A percentile compares a stretch with the other conserved stretches of the same genome.
phyloP scores from a whole-genome alignment of 1,140 invertebrate genomes.

The Drosophila nigromelanica region DNA sequence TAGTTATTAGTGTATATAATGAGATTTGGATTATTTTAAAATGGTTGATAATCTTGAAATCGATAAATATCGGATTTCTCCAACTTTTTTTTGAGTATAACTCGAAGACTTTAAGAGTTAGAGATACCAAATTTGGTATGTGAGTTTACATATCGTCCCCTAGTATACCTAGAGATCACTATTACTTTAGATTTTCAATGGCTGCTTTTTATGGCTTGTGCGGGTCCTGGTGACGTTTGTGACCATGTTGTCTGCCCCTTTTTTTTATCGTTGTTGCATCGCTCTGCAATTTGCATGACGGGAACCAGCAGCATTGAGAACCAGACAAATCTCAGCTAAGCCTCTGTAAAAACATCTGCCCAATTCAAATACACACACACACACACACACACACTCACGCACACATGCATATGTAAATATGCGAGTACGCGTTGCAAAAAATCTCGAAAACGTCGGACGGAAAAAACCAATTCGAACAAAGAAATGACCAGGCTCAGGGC shows the following conservation, averaged over 20 bases:
- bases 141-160: no score
- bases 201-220: background rate
- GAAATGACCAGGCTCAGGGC: conserved; percentile 68
- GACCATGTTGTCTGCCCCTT: background rate
- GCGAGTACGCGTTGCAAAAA: conserved; percentile 27
- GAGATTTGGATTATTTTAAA: no score
- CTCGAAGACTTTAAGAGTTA: no score
- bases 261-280: conserved; percentile 24
- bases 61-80: no score
- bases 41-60: no score
- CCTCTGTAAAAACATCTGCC: conserved; percentile 50
- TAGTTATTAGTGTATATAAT: no score
- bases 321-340: conserved; percentile 51
- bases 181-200: no score
- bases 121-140: no score
- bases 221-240: conserved; percentile 3
- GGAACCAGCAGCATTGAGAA: conserved; percentile 7
- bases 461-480: conserved; percentile 77
- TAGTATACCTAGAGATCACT: no score
- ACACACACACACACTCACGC: conserved; percentile 2
- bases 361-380: conserved; percentile 10
- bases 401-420: conserved; percentile 7
- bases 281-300: conserved; percentile 40
- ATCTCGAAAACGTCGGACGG: conserved; percentile 39
- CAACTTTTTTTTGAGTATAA: no score